Percentiles rank a stretch among this genome's conserved stretches.
Conservation (phyloP, 2,113 vertebrate genomes). For the Oreochromis spilurus region DNA sequence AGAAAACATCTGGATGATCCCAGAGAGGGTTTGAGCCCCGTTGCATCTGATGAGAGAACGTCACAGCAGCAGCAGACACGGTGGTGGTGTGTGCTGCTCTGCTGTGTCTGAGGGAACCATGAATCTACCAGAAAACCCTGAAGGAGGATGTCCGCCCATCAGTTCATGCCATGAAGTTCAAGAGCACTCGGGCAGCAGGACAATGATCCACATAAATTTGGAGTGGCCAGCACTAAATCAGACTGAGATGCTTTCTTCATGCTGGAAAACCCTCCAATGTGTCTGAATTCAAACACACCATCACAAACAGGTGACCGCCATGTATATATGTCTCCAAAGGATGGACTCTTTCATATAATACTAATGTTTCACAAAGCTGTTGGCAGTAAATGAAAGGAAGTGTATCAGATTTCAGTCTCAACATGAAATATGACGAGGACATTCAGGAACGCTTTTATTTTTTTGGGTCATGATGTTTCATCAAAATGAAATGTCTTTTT, state of each 20-base stretch:
- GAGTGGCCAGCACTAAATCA: background rate
- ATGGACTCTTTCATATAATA: background rate
- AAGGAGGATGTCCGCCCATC: background rate
- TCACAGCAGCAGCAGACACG: background rate
- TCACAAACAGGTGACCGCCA: background rate
- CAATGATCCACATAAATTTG: background rate
- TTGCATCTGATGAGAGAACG: background rate
- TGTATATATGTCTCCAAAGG: background rate
- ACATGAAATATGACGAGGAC: too few species aligned
- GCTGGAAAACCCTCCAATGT: background rate
- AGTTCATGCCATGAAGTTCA: background rate
- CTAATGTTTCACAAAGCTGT: too few species aligned
- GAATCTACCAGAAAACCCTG: background rate
- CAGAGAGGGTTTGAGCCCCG: background rate
- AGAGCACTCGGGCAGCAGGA: background rate
- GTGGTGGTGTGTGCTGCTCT: background rate
- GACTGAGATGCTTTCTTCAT: background rate
- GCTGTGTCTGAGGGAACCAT: background rate
- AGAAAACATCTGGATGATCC: background rate
- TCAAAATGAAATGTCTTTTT: background rate
- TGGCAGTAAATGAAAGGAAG: too few species aligned
- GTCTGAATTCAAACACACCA: background rate
- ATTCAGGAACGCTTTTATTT: background rate
- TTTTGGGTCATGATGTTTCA: background rate
- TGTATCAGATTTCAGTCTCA: too few species aligned